A percentile compares a stretch with the other conserved stretches of the same genome.
Evolutionary conservation across 2,888 invertebrate species (phyloP).

Genomic region (Choreutis nemorana): DNA sequence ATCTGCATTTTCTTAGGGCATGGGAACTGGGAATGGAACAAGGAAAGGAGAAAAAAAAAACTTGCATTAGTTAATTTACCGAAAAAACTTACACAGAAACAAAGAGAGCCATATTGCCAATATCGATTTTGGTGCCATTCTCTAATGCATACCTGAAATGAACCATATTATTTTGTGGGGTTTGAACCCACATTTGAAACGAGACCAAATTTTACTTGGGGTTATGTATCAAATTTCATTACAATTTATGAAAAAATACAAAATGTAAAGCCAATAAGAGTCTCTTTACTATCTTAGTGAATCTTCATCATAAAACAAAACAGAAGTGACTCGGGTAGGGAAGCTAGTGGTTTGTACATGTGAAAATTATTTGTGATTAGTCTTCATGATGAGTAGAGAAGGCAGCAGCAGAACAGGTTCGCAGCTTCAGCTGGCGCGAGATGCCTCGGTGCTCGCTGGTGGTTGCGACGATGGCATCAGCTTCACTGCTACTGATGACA

Average conservation of each 20-base stretch:
- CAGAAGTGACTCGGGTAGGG: constrained; percentile 55
- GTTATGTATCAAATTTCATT: no score
- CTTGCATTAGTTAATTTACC: constrained; percentile 26
- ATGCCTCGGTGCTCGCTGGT: no score
- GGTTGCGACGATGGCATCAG: no score
- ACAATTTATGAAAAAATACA: constrained; percentile 14
- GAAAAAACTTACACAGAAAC: constrained; percentile 14
- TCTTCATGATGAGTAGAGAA: constrained; percentile 15
- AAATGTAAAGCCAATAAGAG: constrained; percentile 42
- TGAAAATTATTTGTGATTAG: constrained; percentile 25
- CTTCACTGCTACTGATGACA: no score
- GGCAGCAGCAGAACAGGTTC: neutral
- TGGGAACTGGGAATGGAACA: constrained; percentile 76
- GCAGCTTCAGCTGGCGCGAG: no score
- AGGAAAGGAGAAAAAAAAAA: constrained; percentile 53
- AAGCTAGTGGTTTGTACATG: constrained; percentile 32
- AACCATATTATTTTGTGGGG: constrained; percentile 4
- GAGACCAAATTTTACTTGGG: no score
- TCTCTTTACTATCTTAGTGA: constrained; percentile 7
- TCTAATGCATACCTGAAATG: constrained; percentile 8
- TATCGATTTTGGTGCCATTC: constrained; percentile 6
- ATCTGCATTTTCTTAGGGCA: constrained; percentile 99
- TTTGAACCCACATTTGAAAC: no score
- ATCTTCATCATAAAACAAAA: constrained; percentile 3
- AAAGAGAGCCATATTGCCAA: constrained; percentile 4